These are phyloP conservation scores for Timema cristinae DNA, from an alignment of 2,888 invertebrate species.

Conservation along the genomic window DNA sequence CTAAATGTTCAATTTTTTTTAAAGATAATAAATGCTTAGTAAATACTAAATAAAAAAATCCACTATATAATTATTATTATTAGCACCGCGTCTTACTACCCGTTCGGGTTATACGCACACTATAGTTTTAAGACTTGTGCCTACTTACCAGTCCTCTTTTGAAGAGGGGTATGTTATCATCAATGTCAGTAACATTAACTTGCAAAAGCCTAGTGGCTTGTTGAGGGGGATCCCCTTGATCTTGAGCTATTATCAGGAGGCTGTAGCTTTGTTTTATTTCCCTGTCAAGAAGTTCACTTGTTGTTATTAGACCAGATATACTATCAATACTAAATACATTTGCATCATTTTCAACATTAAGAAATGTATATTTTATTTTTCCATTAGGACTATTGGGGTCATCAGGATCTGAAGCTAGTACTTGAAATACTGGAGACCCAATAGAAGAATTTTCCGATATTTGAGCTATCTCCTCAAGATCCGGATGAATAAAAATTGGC, in stretches of 20 bases:
- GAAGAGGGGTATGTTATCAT: slow-evolving; percentile 75
- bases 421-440: slow-evolving; percentile 70
- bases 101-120: too few species aligned
- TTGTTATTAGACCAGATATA: slow-evolving; percentile 68
- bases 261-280: slow-evolving; percentile 70
- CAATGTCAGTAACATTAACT: slow-evolving; percentile 66
- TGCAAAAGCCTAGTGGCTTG: slow-evolving; percentile 66
- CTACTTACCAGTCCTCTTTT: slow-evolving; percentile 58
- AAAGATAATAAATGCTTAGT: too few species aligned
- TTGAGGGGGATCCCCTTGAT: slow-evolving; percentile 73
- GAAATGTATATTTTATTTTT: slow-evolving; percentile 64
- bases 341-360: slow-evolving; percentile 63
- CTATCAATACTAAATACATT: slow-evolving; percentile 61
- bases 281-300: slow-evolving; percentile 64
- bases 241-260: slow-evolving; percentile 72
- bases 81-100: too few species aligned
- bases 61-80: too few species aligned
- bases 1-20: too few species aligned
- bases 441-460: slow-evolving; percentile 71
- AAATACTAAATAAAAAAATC: too few species aligned
- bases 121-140: neutral
- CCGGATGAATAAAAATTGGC: slow-evolving; percentile 67
- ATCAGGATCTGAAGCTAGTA: slow-evolving; percentile 72
- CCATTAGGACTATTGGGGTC: slow-evolving; percentile 73
- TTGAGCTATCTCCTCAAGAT: slow-evolving; percentile 63